phyloP scores from a whole-genome alignment of 2,888 invertebrate genomes.

The Clitarchus hookeri region DNA sequence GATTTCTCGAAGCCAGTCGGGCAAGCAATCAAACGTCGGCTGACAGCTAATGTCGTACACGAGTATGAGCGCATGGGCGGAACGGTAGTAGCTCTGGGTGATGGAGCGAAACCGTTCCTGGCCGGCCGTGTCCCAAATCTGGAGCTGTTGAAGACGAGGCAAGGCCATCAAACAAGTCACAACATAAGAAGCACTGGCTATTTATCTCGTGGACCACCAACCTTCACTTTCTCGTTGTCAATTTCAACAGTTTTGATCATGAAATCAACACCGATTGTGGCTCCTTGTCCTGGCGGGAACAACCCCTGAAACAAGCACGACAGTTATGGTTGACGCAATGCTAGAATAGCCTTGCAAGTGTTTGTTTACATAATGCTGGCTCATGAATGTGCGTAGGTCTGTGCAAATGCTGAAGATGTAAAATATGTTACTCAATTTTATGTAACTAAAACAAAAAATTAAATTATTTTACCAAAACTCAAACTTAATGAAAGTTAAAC shows the following conservation, averaged over 20 bases:
- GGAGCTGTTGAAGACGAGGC: constrained; percentile 66
- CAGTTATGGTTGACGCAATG: too few relatives aligned
- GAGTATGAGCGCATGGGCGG: constrained; percentile 94
- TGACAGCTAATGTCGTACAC: constrained; percentile 98
- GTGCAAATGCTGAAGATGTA: too few relatives aligned
- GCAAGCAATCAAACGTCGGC: constrained; percentile 95
- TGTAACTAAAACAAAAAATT: too few relatives aligned
- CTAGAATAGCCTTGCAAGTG: too few relatives aligned
- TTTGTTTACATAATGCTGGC: too few relatives aligned
- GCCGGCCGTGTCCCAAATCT: constrained; percentile 99
- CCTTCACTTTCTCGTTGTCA: constrained; percentile 92
- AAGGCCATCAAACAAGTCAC: too few relatives aligned
- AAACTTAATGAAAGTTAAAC: too few relatives aligned
- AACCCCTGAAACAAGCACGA: constrained; percentile 66
- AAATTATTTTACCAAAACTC: too few relatives aligned
- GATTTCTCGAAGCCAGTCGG: constrained; percentile 96
- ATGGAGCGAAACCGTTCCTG: constrained; percentile 97
- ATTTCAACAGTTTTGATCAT: constrained; percentile 99
- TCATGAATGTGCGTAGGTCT: too few relatives aligned
- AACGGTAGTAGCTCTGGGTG: constrained; percentile 96
- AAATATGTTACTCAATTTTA: too few relatives aligned
- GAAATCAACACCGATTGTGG: constrained; percentile 98
- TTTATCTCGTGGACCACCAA: constrained; percentile 52
- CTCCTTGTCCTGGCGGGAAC: constrained; percentile 97
- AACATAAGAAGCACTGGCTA: too few relatives aligned